phyloP scores from a whole-genome alignment of 2,113 vertebrate genomes.

The Alligator mississippiensis region DNA sequence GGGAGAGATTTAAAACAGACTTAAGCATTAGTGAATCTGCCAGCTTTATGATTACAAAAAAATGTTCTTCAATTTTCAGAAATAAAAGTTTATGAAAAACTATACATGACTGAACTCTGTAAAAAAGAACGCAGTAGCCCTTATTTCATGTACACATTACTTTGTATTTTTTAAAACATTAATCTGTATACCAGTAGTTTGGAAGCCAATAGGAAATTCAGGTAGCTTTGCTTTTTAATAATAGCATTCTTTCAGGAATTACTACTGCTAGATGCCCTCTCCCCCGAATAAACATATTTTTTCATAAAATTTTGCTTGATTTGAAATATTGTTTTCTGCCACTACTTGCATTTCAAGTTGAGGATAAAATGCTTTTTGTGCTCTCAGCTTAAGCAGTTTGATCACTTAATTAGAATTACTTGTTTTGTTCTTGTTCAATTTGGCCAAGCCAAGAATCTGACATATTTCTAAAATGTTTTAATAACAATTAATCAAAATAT shows the following conservation, averaged over 20 bases:
- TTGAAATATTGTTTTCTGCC: not conserved
- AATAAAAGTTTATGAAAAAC: not conserved
- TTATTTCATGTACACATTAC: rapidly evolving
- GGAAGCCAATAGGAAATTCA: not conserved
- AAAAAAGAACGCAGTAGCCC: not conserved
- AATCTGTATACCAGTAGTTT: not conserved
- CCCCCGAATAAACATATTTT: not conserved
- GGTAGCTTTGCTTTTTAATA: not conserved
- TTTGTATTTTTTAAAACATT: not conserved
- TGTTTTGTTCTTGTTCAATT: not conserved
- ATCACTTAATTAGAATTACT: not conserved
- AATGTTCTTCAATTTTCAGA: not conserved
- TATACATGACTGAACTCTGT: not conserved
- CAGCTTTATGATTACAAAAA: not conserved
- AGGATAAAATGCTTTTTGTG: not conserved
- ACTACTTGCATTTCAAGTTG: not conserved
- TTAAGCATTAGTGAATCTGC: not conserved
- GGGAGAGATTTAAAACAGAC: not conserved
- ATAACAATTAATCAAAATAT: not conserved
- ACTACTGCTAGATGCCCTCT: not conserved
- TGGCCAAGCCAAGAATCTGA: not conserved
- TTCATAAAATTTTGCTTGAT: not conserved
- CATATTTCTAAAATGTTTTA: not conserved
- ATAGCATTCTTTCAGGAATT: not conserved
- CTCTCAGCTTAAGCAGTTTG: not conserved